Percentiles rank a stretch among this genome's conserved stretches.
phyloP scores from a whole-genome alignment of 2,113 vertebrate species.

The Petrocephalus zakoni region DNA sequence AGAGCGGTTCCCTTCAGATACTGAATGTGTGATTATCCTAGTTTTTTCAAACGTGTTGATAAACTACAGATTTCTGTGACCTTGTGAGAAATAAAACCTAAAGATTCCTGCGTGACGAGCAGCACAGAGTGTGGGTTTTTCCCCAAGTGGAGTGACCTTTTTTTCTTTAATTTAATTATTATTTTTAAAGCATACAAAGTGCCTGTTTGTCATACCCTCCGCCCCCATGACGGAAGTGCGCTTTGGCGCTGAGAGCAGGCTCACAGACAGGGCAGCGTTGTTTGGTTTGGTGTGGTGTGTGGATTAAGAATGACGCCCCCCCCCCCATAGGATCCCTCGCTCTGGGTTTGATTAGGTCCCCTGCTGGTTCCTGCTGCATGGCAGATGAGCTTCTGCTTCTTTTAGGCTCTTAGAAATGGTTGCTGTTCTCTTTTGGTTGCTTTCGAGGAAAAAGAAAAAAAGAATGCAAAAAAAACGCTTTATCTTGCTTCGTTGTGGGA shows the following conservation, averaged over 20 bases:
- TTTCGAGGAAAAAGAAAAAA: constrained; percentile 46
- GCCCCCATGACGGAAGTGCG: neutral
- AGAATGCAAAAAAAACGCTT: constrained; percentile 36
- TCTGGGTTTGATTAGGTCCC: constrained; percentile 41
- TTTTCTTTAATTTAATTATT: neutral
- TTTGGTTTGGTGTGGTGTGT: constrained; percentile 26
- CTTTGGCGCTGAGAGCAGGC: neutral
- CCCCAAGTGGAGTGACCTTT: neutral
- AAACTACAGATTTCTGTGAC: neutral
- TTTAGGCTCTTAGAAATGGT: constrained; percentile 46
- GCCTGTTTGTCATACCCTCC: constrained; percentile 10
- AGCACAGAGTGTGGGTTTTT: neutral
- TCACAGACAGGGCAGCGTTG: constrained; percentile 18
- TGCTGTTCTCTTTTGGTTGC: constrained; percentile 49
- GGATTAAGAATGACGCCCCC: constrained; percentile 18
- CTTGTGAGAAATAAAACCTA: neutral
- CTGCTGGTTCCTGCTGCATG: constrained; percentile 56
- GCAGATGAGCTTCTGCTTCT: constrained; percentile 52
- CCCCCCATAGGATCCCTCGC: constrained; percentile 24
- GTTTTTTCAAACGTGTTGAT: constrained; percentile 7
- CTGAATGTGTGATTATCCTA: neutral
- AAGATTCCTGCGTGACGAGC: neutral
- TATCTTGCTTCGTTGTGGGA: constrained; percentile 64
- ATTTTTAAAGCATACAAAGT: neutral
- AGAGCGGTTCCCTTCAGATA: neutral